A percentile compares a stretch with the other conserved stretches of the same genome.
phyloP scores from a whole-genome alignment of 2,797 vertebrate genomes.

The Acropternis orthonyx region DNA sequence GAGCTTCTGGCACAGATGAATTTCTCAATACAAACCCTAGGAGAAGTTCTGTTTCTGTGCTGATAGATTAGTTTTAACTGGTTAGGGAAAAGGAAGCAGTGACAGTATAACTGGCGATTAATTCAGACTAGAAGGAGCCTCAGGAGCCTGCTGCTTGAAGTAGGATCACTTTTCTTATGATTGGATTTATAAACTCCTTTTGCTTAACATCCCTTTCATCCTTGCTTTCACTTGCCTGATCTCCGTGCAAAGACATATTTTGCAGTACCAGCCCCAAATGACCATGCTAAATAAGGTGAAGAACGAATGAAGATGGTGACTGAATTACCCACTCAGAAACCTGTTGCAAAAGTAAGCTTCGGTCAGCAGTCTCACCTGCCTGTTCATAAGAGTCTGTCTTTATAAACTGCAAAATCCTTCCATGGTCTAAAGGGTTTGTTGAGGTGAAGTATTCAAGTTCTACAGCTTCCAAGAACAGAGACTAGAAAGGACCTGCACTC shows the following conservation, averaged over 20 bases:
- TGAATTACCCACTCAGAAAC: neutral
- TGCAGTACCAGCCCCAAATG: neutral
- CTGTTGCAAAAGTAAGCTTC: neutral
- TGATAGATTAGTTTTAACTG: neutral
- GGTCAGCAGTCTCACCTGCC: neutral
- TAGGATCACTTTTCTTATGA: neutral
- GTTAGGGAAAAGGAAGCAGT: neutral
- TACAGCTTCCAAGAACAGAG: neutral
- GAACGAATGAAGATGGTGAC: neutral
- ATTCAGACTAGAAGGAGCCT: neutral
- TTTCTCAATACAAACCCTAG: neutral
- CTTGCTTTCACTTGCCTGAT: neutral
- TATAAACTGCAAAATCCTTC: neutral
- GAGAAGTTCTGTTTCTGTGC: neutral
- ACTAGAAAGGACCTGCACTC: neutral
- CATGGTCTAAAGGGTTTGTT: neutral
- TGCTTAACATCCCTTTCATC: neutral
- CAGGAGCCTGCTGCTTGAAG: neutral
- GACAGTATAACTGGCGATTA: neutral
- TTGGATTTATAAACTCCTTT: neutral
- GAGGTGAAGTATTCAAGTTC: neutral
- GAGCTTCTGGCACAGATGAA: neutral
- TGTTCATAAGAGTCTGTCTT: fast-evolving
- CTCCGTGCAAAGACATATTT: neutral
- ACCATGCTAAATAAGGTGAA: neutral